These are phyloP conservation scores for Magallana angulata DNA, from an alignment of 1,140 invertebrate species.

Conservation along the genomic window DNA sequence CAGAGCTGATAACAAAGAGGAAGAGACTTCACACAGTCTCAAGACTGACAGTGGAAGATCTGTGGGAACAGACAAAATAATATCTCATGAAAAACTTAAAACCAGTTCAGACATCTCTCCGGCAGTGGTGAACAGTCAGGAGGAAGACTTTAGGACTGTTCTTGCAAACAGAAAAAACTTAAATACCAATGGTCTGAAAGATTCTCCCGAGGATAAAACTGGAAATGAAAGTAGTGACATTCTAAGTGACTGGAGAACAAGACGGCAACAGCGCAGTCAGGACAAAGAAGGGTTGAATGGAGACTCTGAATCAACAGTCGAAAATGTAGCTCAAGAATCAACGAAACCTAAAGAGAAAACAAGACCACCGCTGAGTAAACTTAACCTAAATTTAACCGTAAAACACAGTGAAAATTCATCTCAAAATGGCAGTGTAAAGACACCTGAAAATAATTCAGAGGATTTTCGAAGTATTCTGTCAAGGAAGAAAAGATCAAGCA, in stretches of 20 bases:
- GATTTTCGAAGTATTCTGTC: slow-evolving; percentile 30
- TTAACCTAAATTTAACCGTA: slow-evolving; percentile 5
- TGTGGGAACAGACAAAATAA: background rate
- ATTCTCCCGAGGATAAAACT: background rate
- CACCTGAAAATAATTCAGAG: slow-evolving; percentile 8
- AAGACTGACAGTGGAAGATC: background rate
- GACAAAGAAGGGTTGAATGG: slow-evolving; percentile 3
- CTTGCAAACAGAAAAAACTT: slow-evolving; percentile 7
- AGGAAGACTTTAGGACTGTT: slow-evolving; percentile 12
- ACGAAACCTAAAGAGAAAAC: slow-evolving; percentile 22
- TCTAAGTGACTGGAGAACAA: slow-evolving; percentile 4
- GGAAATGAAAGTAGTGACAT: slow-evolving; percentile 20
- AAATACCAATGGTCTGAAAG: background rate
- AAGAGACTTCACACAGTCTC: background rate
- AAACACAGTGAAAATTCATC: slow-evolving; percentile 2
- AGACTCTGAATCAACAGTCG: background rate
- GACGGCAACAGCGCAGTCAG: background rate
- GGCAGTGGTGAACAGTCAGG: background rate
- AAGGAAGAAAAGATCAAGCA: slow-evolving; percentile 24
- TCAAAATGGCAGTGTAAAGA: slow-evolving; percentile 27
- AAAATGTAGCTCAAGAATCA: slow-evolving; percentile 18
- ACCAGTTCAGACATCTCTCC: background rate
- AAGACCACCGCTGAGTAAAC: slow-evolving; percentile 13
- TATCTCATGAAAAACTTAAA: background rate
- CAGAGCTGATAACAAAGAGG: background rate